Percentiles rank a stretch among this genome's conserved stretches.
Conservation (phyloP, 2,888 invertebrate genomes). For the Minunthozetes semirufus region DNA sequence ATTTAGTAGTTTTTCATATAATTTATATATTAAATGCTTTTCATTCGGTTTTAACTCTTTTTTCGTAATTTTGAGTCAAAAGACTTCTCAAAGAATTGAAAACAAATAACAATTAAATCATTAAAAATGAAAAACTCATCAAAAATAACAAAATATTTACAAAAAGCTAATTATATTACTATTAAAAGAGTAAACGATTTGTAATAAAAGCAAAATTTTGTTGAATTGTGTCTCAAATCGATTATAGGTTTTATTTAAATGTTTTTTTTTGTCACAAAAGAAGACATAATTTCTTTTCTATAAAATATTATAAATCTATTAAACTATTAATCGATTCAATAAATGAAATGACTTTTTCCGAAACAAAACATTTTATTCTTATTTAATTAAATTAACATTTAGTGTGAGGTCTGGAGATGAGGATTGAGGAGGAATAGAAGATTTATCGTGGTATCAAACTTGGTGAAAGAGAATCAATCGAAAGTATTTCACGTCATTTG, state of each 20-base stretch:
- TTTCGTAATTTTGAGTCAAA: neutral
- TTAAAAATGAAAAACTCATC: neutral
- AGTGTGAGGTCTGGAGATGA: too few relatives aligned
- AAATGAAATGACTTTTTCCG: too few relatives aligned
- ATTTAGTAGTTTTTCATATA: conserved; percentile 25
- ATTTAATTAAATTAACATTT: too few relatives aligned
- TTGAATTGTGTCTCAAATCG: neutral
- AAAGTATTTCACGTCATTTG: too few relatives aligned
- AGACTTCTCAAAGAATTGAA: neutral
- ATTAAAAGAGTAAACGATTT: too few relatives aligned
- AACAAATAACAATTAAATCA: neutral
- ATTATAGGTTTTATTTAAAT: neutral
- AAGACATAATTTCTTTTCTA: neutral
- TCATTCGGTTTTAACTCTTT: neutral
- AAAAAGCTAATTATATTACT: too few relatives aligned
- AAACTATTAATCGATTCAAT: too few relatives aligned
- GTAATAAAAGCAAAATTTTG: neutral
- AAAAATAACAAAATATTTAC: neutral
- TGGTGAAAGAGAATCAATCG: too few relatives aligned
- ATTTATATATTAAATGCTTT: conserved; percentile 20
- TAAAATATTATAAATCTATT: neutral
- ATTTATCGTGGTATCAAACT: too few relatives aligned
- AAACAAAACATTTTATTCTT: neutral
- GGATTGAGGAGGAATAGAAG: too few relatives aligned
- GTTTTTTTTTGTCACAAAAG: neutral